Percentiles rank a stretch among this genome's conserved stretches.
Conservation (phyloP, 2,797 vertebrate species). For the Eptatretus atami region DNA sequence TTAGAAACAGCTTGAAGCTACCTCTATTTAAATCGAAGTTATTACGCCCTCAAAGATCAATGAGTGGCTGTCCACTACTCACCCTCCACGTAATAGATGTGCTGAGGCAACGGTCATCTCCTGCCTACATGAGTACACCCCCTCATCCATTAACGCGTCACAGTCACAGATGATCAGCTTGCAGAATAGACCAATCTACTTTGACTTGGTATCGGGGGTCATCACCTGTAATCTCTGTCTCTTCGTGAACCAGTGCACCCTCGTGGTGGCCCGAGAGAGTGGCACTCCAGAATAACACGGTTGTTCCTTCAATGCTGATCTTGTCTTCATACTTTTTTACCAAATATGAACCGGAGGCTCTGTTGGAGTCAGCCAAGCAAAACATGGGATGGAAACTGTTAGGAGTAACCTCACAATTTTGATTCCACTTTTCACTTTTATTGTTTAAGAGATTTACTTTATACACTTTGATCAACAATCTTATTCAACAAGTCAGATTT, state of each 20-base stretch:
- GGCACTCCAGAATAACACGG: constrained; percentile 56
- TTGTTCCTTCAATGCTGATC: constrained; percentile 76
- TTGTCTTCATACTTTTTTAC: constrained; percentile 62
- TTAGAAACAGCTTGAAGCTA: too few relatives aligned
- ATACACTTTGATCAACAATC: too few relatives aligned
- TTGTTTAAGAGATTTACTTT: too few relatives aligned
- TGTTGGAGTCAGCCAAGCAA: constrained; percentile 11
- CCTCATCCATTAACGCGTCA: constrained; percentile 42
- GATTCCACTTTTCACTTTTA: too few relatives aligned
- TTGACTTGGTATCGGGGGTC: constrained; percentile 34
- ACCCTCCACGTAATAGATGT: constrained; percentile 82
- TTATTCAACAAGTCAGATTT: too few relatives aligned
- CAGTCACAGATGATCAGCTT: constrained; percentile 50
- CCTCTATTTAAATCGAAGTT: too few relatives aligned
- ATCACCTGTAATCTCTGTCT: constrained; percentile 17
- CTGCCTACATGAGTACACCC: constrained; percentile 45
- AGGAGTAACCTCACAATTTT: too few relatives aligned
- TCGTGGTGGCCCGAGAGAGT: constrained; percentile 52
- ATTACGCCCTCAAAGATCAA: too few relatives aligned
- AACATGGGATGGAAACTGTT: too few relatives aligned
- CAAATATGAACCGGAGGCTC: constrained; percentile 61
- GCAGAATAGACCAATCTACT: constrained; percentile 45
- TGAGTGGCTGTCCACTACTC: constrained; percentile 8
- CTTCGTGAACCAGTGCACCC: constrained; percentile 50
- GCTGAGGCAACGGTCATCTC: constrained; percentile 56